A percentile compares a stretch with the other conserved stretches of the same genome.
Conservation (phyloP, 1,140 invertebrate genomes). For the Goniozus legneri region DNA sequence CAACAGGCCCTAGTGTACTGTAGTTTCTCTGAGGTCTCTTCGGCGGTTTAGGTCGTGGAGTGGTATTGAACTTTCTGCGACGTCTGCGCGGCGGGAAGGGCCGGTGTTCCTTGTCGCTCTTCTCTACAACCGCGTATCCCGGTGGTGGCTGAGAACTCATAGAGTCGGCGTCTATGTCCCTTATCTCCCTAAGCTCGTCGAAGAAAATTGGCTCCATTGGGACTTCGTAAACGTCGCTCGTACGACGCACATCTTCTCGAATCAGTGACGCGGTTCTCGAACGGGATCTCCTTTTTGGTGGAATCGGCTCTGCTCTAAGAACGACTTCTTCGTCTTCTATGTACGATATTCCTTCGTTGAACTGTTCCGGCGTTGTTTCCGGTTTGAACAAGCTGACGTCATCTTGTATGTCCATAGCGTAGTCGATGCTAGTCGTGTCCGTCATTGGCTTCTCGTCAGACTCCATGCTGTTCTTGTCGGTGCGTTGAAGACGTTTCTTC, state of each 20-base stretch:
- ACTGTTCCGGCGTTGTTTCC: no score
- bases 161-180: conserved; percentile 17
- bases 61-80: conserved; percentile 52
- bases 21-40: conserved; percentile 62
- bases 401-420: no score
- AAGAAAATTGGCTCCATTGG: conserved; percentile 44
- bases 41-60: conserved; percentile 41
- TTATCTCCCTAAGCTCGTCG: conserved; percentile 29
- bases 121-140: conserved; percentile 68
- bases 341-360: no score
- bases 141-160: conserved; percentile 39
- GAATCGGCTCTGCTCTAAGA: conserved; percentile 17
- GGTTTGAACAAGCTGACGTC: no score
- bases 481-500: conserved; percentile 13
- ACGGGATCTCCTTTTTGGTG: conserved; percentile 51
- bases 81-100: conserved; percentile 58
- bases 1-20: conserved; percentile 63
- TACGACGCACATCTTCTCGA: conserved; percentile 65
- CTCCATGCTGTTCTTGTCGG: no score
- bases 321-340: no score
- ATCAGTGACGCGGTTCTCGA: conserved; percentile 60
- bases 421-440: no score
- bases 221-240: conserved; percentile 69
- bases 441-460: no score
- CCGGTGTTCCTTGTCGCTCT: conserved; percentile 56